Conservation (phyloP, 2,888 invertebrate species). For the Drosophila cognata region DNA sequence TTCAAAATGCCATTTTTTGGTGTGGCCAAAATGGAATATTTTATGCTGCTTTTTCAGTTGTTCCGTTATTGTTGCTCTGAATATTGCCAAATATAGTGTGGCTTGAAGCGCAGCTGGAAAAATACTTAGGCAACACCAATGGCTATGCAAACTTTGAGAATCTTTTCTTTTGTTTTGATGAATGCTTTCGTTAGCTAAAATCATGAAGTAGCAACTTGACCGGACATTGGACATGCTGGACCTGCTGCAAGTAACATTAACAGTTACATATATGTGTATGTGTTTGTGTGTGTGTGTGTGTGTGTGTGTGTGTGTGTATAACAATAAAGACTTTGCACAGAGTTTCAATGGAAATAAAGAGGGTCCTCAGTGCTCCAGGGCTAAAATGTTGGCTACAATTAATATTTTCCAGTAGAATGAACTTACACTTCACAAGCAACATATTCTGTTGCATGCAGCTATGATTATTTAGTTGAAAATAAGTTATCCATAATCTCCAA, state of each 20-base stretch:
- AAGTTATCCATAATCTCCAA: not conserved
- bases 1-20: constrained; percentile 11
- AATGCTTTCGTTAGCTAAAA: constrained; percentile 7
- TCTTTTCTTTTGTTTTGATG: constrained; percentile 15
- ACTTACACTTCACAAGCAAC: too few species aligned
- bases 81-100: not conserved
- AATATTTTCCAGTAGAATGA: not conserved
- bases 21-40: constrained; percentile 1
- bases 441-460: not conserved
- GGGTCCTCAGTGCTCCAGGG: not conserved
- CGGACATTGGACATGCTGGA: constrained; percentile 2
- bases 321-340: constrained; percentile 6
- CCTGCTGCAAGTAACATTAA: not conserved
- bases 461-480: not conserved
- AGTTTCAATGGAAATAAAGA: not conserved
- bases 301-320: not conserved
- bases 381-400: not conserved
- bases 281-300: not conserved
- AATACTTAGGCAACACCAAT: constrained; percentile 18
- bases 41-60: constrained; percentile 10
- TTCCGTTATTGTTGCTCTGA: constrained; percentile 7
- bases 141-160: constrained; percentile 13
- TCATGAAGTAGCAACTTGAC: constrained; percentile 14
- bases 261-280: not conserved
- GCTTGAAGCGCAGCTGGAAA: constrained; percentile 6